Evolutionary conservation across 53 echinoderm and acorn worm genomes (phyloP).

Genomic region (Echinometra lucunter): DNA sequence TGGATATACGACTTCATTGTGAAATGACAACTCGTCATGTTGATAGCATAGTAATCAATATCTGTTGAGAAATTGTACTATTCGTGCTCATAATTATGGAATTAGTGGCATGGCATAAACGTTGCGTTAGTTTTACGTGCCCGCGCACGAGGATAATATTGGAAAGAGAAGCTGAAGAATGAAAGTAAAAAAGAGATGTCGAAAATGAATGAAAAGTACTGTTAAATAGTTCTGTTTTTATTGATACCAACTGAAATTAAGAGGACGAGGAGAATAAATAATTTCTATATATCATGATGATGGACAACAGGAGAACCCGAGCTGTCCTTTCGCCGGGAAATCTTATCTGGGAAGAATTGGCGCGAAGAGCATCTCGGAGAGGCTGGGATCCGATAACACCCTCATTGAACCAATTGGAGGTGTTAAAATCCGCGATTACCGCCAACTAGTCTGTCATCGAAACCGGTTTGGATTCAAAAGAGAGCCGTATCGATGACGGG

Average conservation of each 20-base stretch:
- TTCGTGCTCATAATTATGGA: background rate
- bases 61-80: background rate
- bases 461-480: conserved; percentile 59
- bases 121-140: background rate
- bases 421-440: conserved; percentile 68
- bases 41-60: background rate
- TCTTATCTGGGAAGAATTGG: conserved; percentile 56
- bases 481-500: conserved; percentile 12
- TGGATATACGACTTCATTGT: background rate
- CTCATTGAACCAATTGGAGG: conserved; percentile 71
- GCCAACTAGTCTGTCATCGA: conserved; percentile 54
- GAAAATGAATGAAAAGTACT: background rate
- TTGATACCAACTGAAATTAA: background rate
- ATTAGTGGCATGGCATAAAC: background rate
- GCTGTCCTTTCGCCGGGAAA: conserved; percentile 58
- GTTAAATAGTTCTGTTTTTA: background rate
- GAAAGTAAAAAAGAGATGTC: background rate
- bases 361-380: conserved; percentile 46
- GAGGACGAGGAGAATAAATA: background rate
- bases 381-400: conserved; percentile 55
- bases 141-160: background rate
- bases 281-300: conserved; percentile 47
- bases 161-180: background rate
- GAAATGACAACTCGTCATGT: background rate
- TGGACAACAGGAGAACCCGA: conserved; percentile 47